phyloP scores from a whole-genome alignment of 1,140 invertebrate species.

The Acromyrmex heyeri region DNA sequence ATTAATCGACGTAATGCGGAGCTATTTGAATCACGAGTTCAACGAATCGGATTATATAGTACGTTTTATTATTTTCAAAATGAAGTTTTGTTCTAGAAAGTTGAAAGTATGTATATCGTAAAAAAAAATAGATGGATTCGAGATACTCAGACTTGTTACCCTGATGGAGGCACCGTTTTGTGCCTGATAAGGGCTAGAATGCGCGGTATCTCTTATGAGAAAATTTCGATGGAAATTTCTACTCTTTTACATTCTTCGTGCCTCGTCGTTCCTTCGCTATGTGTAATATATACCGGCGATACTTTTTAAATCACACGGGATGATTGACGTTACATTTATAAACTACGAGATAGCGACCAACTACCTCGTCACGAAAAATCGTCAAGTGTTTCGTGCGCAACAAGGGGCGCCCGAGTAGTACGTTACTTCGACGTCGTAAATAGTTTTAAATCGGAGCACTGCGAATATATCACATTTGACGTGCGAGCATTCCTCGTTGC shows the following conservation, averaged over 20 bases:
- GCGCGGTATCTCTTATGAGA: background rate
- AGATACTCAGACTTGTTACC: too few species aligned
- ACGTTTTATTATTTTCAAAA: too few species aligned
- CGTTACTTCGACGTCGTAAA: conserved; percentile 62
- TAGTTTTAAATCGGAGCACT: conserved; percentile 75
- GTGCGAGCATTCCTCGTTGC: conserved; percentile 71
- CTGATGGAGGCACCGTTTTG: too few species aligned
- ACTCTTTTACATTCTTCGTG: background rate
- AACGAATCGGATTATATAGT: too few species aligned
- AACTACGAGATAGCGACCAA: conserved; percentile 44
- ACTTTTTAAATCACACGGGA: conserved; percentile 43
- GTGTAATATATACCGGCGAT: background rate
- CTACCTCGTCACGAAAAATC: conserved; percentile 33
- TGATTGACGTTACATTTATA: conserved; percentile 65
- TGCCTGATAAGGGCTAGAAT: background rate
- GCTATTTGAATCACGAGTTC: background rate
- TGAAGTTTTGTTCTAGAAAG: too few species aligned
- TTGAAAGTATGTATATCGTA: too few species aligned
- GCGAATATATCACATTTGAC: conserved; percentile 80
- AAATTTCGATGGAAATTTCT: conserved; percentile 7
- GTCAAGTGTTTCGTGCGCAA: conserved; percentile 47
- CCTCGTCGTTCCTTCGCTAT: background rate
- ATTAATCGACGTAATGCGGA: background rate
- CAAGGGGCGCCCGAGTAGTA: conserved; percentile 30
- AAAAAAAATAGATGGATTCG: too few species aligned